Base-by-base conservation (phyloP, 2,797 vertebrate species). In the Amazonetta brasiliensis region DNA sequence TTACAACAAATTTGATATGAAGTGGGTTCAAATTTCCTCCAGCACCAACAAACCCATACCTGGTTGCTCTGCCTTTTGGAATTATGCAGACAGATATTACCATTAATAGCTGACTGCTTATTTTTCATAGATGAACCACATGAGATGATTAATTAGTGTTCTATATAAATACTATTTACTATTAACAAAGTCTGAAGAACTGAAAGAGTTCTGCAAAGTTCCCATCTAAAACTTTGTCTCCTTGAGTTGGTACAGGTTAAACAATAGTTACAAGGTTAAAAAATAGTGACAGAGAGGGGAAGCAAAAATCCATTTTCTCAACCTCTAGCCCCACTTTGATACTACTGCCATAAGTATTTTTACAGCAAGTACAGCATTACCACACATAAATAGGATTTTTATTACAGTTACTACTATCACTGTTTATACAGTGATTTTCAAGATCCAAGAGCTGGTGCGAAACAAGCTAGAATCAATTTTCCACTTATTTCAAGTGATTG, bases 11-110 rank as follows among this genome's bases (percentile, higher is more conserved):
- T 50, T 26, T 41, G 50, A 46, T 12, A 33, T 1, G 7, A 28
- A 48, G 31, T 30, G 37, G 15, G 15, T 35, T 73, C n/a, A 23
- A 19, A 3, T 11, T 18, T 39, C 46, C 43, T 56, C 55, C 77
- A 60, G 12, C 0, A 2, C 26, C 21, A 60, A 31, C 6, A 2
- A 1, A 50, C 17, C 17, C 25, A 10, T 5, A 66, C 4, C 12
- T 6, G 41, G 5, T 41, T 21, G 10, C 23, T 85, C 60, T 73
- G 26, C 8, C 67, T 85, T 76, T 56, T 54, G 16, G 35, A 80
- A 83, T 12, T 0, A 50, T 56, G 56, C 9, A 87, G 28, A 23
- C 37, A 48, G 50, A 8, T 30, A 26, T 13, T 17, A 4, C 48
- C 30, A n/a, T 63, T 73, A 56, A 67, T 68, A 28, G 52, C 31